Evolutionary conservation across 2,888 invertebrate species (phyloP), one percentile per base, ranked within the genome.

Genomic region (Stramonita haemastoma): DNA sequence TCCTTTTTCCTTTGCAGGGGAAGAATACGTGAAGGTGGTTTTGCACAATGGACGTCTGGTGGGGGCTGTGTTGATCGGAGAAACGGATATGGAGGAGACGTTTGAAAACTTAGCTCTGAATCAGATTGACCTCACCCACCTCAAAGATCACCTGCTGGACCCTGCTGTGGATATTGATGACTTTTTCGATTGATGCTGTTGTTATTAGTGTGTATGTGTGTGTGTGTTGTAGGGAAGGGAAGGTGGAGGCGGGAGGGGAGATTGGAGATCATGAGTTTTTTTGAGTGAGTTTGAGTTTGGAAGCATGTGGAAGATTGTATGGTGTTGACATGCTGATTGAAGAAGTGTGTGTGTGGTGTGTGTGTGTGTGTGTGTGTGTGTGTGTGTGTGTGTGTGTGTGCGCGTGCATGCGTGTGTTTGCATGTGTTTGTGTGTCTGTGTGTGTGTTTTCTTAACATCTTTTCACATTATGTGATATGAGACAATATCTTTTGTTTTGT

Each of bases 131-230:
- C 96, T 99, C 90, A 97, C 97, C 89, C 97, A 97, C 19, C 98
- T 98, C 96, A 99, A 98, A 89, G 98, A 99, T 96, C 98, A 99
- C 96, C 97, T 99, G 93, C 97, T 99, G 17, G 98, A 99, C 97
- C 99, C 99, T 34, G 97, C 98, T 95, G 98, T 99, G 95, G 99
- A 99, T 96, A 98, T 99, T 94, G 99, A 99, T 96, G 99, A 99
- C 96, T 99, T 98, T 96, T 99, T 99, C 97, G 99, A 99, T 97
- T 99, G 93, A 96, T 19, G 26, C 26, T 26, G 19, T 15, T 26
- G 56, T 46, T 26, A 26, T 13, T 0, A 1, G 13, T n/a, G 57
- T 22, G n/a, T 46, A 56, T 84, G 84, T 81, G 81, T 60, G n/a
- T 57, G 84, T 46, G 56, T 84, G 84, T 46, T 46, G 46, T 46